Evolutionary conservation across 35 echinoderm and acorn worm genomes (phyloP).

Genomic region (Holothuria glaberrima): DNA sequence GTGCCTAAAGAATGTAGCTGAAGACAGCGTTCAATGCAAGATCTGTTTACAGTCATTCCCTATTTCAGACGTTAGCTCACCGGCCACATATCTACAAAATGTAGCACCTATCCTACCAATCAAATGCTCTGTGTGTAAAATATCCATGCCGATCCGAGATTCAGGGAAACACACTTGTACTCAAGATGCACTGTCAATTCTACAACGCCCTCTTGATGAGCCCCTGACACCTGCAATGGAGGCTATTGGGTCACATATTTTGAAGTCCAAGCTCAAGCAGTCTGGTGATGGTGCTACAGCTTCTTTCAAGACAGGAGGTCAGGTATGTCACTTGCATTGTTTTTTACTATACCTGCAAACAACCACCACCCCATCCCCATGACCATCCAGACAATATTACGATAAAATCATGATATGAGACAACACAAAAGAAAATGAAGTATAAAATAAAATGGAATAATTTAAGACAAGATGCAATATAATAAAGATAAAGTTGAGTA

Average conservation of each 20-base stretch:
- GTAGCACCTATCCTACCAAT: background rate
- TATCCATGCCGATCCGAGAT: background rate
- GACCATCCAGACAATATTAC: too few relatives aligned
- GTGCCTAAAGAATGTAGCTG: background rate
- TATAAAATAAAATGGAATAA: too few relatives aligned
- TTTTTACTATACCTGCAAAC: background rate
- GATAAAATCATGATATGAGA: too few relatives aligned
- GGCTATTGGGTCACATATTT: background rate
- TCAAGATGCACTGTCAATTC: background rate
- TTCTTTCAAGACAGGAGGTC: constrained; percentile 27
- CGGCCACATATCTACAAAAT: background rate
- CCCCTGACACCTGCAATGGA: constrained; percentile 3
- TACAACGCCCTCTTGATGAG: background rate
- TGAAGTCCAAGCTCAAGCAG: constrained; percentile 59
- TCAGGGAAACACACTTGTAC: background rate
- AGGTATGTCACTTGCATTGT: constrained; percentile 16
- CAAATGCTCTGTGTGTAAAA: constrained; percentile 29
- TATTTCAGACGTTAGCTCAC: background rate
- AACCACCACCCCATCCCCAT: too few relatives aligned
- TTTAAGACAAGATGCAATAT: too few relatives aligned
- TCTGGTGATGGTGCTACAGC: constrained; percentile 47
- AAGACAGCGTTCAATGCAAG: background rate
- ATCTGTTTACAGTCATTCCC: background rate
- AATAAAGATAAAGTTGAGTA: too few relatives aligned
- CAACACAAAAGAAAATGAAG: too few relatives aligned